Base-by-base conservation (phyloP, 2,797 vertebrate species). In the Muraenolepis orangiensis region DNA sequence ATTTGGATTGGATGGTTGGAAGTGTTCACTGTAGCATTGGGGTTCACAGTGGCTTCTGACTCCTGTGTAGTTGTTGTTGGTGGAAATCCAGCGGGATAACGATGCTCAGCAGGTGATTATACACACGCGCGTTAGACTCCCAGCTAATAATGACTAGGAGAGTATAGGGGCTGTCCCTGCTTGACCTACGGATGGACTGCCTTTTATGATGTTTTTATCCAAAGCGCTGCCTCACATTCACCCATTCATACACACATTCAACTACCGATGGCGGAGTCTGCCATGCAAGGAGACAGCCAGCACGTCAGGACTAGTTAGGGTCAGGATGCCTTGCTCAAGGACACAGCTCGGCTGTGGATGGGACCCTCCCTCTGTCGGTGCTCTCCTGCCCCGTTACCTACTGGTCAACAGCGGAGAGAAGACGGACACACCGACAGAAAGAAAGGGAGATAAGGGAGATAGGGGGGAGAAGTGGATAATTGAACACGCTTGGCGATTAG, bases 141-240 rank as follows among this genome's bases (percentile, higher is more conserved):
- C 6, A 8, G 51, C 6, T 5, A 23, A 57, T 57, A 57, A 57
- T n/a, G 51, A 57, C 51, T n/a, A 80, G 74, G 71, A 86, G 84
- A 86, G 72, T n/a, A n/a, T 77, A 74, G 36, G 81, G 68, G 78
- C 82, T 86, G 85, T 78, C 86, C 78, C 31, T 0, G 51, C 61
- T 76, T 67, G 76, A 70, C 72, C 51, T 23, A 6, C 1, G 51
- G n/a, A 6, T 57, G n/a, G n/a, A n/a, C n/a, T n/a, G n/a, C n/a
- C n/a, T n/a, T n/a, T n/a, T n/a, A n/a, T n/a, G n/a, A n/a, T n/a
- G n/a, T n/a, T n/a, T n/a, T n/a, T n/a, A n/a, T n/a, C n/a, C n/a
- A n/a, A n/a, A n/a, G n/a, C n/a, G n/a, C n/a, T n/a, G n/a, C n/a
- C n/a, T n/a, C n/a, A n/a, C n/a, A n/a, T n/a, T n/a, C n/a, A n/a